Evolutionary conservation across 2,888 invertebrate species (phyloP), one percentile per base, ranked within the genome.

Genomic region (Euproctis similis): DNA sequence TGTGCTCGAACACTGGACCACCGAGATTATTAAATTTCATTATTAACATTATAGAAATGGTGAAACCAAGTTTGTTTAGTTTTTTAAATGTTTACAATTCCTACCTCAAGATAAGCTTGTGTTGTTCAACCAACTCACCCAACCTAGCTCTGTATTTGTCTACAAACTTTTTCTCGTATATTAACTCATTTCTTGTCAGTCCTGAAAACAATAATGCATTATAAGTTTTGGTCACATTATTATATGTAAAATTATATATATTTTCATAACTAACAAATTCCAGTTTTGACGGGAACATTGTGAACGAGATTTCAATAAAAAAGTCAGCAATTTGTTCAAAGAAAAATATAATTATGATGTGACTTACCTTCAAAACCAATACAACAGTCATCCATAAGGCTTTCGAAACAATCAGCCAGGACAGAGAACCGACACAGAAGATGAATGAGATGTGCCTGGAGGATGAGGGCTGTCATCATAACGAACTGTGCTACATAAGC

Each of bases 391-490:
- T 12, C 36, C 10, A 71, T 10, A 12, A 76, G 53, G 28, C 74
- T 73, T 30, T 59, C 54, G 23, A 80, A 75, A 41, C 78, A 75
- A 32, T 81, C 68, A 0, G 50, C 53, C 1, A 81, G 58, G 0
- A 80, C 61, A 0, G 53, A 44, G 23, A 67, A 69, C 40, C 80
- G 78, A 20, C 78, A 80, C n/a, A 76, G 48, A 8, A 77, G 29
- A 19, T 77, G 69, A 35, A 75, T 58, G 8, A 81, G 46, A 40
- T 76, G 64, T 0, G 69, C 61, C 34, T 77, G 76, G 60, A 74
- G 62, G 1, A 62, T 64, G 1, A 76, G 40, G 22, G 78, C 77
- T 1, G 68, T 75, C 4, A 69, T 53, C 70, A 81, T 78, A 14
- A 80, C 70, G 29, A 70, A 72, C 24, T 67, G 66, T 0, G 77